Evolutionary conservation across 2,113 vertebrate species (phyloP), one percentile per base, ranked within the genome.

Genomic region (Spea bombifrons): DNA sequence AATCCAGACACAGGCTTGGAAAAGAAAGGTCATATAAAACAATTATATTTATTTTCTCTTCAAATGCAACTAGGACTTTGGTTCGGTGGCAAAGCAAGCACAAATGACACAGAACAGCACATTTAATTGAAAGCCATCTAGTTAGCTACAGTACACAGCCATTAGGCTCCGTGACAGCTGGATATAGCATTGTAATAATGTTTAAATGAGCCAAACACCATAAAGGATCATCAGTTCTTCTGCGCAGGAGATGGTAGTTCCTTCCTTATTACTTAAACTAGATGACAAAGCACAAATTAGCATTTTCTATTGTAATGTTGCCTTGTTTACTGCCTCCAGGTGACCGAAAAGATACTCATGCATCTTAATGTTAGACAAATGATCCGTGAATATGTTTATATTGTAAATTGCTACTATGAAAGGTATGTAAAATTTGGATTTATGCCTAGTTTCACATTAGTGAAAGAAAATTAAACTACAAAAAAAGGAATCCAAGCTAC

Each of bases 261-360:
- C 15, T 13, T 59, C 55, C 15, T 59, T 59, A 59, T 59, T 59
- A 59, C 55, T 59, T 13, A 59, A 8, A 59, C 12, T 13, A 13
- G 55, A 59, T 59, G 55, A 59, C 9, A 59, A 4, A 59, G 15
- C 2, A 59, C 55, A 7, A 59, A 13, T 59, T 59, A 13, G 9
- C 12, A 59, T 59, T 59, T 59, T 12, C 55, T 4, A 53, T 13
- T 5, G 15, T 13, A 59, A 13, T 13, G n/a, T 17, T 30, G 52
- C 45, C 44, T 13, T n/a, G 3, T 71, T 57, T 72, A 72, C 30
- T 45, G 53, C 50, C 55, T 73, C 3, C 55, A 73, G 71, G 13
- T 73, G 50, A 16, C 53, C n/a, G 61, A 59, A 13, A 59, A 8
- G 9, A 45, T 8, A 30, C 9, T 9, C 17, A 45, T 73, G 47